Conservation (phyloP, 2,113 vertebrate genomes). For the Hippopotamus amphibius region DNA sequence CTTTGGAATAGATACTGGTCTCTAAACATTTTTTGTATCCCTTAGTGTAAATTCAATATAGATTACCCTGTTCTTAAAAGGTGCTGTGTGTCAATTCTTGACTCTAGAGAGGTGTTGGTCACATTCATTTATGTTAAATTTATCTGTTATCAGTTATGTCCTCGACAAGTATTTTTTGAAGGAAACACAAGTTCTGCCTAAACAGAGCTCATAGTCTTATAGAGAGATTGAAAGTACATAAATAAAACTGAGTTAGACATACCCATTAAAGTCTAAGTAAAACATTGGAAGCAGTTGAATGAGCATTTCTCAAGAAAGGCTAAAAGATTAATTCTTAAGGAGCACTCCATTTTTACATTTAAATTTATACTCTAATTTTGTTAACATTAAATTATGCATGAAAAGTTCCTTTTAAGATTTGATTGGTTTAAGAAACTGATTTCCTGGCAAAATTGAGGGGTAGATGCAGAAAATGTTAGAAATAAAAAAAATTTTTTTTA, state of each 20-base stretch:
- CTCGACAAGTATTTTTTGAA: conserved; percentile 35
- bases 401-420: conserved; percentile 40
- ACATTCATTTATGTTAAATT: conserved; percentile 33
- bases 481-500: no score
- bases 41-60: neutral
- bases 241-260: neutral
- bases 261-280: conserved; percentile 17
- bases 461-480: neutral
- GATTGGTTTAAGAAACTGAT: neutral
- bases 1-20: neutral
- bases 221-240: conserved; percentile 4
- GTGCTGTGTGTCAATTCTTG: neutral
- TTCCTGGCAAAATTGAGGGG: neutral
- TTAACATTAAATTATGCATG: neutral
- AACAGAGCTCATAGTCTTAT: neutral
- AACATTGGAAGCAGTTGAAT: neutral
- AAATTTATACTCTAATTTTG: conserved; percentile 19
- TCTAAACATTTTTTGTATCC: neutral
- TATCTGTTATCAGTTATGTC: neutral
- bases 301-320: conserved; percentile 3
- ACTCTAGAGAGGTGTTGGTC: neutral
- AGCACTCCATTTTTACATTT: conserved; percentile 31
- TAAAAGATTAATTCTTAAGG: conserved; percentile 49
- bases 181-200: conserved; percentile 5
- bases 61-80: neutral